Conservation (phyloP, 1,140 invertebrate species). For the Drosophila pandora region DNA sequence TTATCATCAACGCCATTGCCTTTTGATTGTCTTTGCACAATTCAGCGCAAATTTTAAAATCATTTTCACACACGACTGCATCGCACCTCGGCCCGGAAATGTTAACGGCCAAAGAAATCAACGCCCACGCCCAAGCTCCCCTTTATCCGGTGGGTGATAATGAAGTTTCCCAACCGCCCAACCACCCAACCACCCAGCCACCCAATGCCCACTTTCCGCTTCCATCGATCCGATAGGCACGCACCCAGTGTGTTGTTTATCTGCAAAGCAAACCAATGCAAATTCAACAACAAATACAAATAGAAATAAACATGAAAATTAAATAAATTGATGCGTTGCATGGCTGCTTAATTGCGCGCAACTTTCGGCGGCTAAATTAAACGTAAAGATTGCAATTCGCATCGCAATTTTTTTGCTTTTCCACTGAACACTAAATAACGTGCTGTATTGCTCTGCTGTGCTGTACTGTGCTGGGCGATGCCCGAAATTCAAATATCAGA, state of each 20-base stretch:
- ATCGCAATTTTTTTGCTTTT: slow-evolving; percentile 11
- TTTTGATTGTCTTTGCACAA: slow-evolving; percentile 75
- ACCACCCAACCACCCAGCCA: neutral
- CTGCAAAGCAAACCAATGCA: slow-evolving; percentile 36
- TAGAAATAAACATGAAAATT: slow-evolving; percentile 27
- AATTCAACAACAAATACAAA: slow-evolving; percentile 28
- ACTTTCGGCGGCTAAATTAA: slow-evolving; percentile 55
- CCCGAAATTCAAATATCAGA: slow-evolving; percentile 40
- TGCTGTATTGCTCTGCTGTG: neutral
- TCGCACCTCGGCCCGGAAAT: slow-evolving; percentile 67
- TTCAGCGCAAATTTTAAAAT: slow-evolving; percentile 76
- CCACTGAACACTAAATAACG: slow-evolving; percentile 26
- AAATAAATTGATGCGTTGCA: slow-evolving; percentile 54
- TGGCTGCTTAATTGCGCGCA: slow-evolving; percentile 57
- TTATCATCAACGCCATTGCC: slow-evolving; percentile 64
- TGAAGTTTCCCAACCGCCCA: slow-evolving; percentile 31
- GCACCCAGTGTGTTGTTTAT: slow-evolving; percentile 47
- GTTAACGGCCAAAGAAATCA: slow-evolving; percentile 65
- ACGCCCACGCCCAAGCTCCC: slow-evolving; percentile 26
- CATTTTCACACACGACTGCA: slow-evolving; percentile 81
- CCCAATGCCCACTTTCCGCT: slow-evolving; percentile 10
- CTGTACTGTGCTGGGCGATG: neutral
- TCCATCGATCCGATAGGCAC: slow-evolving; percentile 46
- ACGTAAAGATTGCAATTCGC: slow-evolving; percentile 65
- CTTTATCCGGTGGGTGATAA: slow-evolving; percentile 45